Conservation (phyloP, 2,113 vertebrate genomes). For the Oxyura jamaicensis region DNA sequence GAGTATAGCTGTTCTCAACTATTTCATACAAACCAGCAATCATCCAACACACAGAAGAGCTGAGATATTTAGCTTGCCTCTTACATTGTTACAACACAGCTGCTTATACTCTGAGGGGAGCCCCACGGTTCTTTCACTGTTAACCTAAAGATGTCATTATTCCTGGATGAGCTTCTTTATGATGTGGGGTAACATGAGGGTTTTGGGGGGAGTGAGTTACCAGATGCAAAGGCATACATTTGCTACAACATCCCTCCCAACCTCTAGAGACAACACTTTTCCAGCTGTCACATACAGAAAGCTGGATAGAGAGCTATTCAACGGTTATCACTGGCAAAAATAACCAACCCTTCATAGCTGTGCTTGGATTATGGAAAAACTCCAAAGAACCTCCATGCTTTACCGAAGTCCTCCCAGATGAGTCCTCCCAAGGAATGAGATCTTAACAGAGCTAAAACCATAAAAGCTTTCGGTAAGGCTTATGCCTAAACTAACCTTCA, state of each 20-base stretch:
- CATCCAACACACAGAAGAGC: neutral
- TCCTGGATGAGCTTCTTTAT: neutral
- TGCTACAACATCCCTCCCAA: neutral
- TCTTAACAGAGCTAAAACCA: neutral
- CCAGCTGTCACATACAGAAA: neutral
- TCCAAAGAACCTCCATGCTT: neutral
- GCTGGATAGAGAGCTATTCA: neutral
- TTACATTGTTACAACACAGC: neutral
- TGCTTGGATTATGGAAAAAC: neutral
- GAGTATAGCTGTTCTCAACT: neutral
- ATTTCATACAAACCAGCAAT: neutral
- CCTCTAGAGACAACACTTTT: neutral
- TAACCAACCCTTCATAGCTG: neutral
- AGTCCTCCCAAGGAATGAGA: neutral
- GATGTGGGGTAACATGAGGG: rapidly evolving
- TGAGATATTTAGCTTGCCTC: neutral
- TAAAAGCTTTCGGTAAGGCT: neutral
- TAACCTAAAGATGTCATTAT: neutral
- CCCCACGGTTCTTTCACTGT: neutral
- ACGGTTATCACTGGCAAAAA: neutral
- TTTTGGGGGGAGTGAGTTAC: neutral
- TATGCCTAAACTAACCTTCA: neutral
- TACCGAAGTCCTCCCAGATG: neutral
- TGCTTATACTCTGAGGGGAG: neutral
- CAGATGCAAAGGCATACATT: neutral